Evolutionary conservation across 1,140 invertebrate genomes (phyloP).

Genomic region (Uloborus diversus): DNA sequence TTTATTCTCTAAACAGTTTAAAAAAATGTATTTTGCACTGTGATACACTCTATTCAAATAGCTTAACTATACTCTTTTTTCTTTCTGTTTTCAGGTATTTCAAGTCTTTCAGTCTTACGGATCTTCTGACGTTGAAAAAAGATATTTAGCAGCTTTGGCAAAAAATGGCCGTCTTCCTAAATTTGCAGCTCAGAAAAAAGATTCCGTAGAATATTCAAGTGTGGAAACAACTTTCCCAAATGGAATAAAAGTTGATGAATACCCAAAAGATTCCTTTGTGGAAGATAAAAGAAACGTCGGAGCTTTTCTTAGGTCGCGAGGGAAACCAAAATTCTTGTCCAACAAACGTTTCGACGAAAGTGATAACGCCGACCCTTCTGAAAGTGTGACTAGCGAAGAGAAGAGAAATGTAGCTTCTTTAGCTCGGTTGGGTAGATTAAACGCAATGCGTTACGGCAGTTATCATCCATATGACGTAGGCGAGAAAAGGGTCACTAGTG

Average conservation of each 20-base stretch:
- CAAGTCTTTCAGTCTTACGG: no score
- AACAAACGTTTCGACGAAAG: background rate
- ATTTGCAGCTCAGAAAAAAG: constrained; percentile 7
- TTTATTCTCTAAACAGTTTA: no score
- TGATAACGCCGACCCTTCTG: background rate
- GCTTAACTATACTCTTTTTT: no score
- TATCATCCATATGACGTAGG: constrained; percentile 13
- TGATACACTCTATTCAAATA: no score
- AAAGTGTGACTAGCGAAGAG: background rate
- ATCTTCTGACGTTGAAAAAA: constrained; percentile 31
- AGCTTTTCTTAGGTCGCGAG: background rate
- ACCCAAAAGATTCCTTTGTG: background rate
- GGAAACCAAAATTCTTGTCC: background rate
- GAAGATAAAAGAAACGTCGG: constrained; percentile 10
- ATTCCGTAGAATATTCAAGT: constrained; percentile 1
- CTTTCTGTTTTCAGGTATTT: no score
- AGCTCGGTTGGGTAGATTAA: constrained; percentile 26
- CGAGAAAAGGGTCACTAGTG: constrained; percentile 9
- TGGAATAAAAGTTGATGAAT: background rate
- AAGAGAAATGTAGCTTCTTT: constrained; percentile 44
- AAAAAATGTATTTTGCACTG: no score
- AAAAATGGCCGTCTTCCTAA: constrained; percentile 33
- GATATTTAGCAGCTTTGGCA: constrained; percentile 42
- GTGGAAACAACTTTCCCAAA: background rate
- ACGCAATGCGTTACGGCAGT: constrained; percentile 13